Percentiles rank a stretch among this genome's conserved stretches.
Conservation (phyloP, 2,113 vertebrate genomes). For the Raja brachyura region DNA sequence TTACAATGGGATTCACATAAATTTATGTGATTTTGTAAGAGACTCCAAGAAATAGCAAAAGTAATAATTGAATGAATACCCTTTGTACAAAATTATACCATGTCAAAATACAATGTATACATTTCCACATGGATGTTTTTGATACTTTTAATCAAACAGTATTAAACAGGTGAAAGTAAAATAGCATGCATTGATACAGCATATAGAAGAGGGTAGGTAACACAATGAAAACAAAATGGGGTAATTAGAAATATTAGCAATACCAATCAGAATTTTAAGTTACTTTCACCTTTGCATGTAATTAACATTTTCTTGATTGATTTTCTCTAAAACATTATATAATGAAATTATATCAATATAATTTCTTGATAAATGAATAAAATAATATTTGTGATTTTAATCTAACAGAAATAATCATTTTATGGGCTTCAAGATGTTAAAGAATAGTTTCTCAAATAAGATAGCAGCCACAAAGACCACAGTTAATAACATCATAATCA, state of each 20-base stretch:
- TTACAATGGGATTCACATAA: not conserved
- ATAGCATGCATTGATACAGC: no score
- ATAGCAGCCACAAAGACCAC: not conserved
- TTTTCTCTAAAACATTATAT: not conserved
- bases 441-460: not conserved
- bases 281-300: not conserved
- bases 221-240: no score
- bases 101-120: not conserved
- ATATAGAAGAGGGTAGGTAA: no score
- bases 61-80: not conserved
- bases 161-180: no score
- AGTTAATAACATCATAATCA: constrained; percentile 4
- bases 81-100: not conserved
- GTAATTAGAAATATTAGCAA: no score
- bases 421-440: not conserved
- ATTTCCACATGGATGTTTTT: not conserved
- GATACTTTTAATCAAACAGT: no score
- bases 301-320: not conserved
- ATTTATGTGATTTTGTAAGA: not conserved
- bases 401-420: no score
- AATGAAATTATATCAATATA: not conserved
- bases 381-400: no score
- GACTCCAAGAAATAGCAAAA: not conserved
- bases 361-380: no score
- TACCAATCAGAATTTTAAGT: no score